Percentiles rank a stretch among this genome's conserved stretches.
Conservation (phyloP, 1,140 invertebrate species). For the Ditylenchus dipsaci region DNA sequence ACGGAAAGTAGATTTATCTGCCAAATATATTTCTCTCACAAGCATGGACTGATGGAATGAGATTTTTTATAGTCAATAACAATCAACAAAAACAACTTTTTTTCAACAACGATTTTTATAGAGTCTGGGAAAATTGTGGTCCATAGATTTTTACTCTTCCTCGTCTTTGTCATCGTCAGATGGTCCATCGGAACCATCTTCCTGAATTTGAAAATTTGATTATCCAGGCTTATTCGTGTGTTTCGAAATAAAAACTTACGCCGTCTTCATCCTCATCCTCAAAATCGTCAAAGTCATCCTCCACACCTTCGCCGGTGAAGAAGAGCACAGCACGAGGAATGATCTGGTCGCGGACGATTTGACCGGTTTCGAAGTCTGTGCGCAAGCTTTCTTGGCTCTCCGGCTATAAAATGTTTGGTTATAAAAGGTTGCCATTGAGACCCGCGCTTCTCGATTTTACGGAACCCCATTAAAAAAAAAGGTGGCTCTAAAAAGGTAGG, state of each 20-base stretch:
- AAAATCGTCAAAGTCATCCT: slow-evolving; percentile 48
- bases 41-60: neutral
- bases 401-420: slow-evolving; percentile 16
- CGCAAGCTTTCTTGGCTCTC: slow-evolving; percentile 53
- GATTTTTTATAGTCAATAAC: slow-evolving; percentile 8
- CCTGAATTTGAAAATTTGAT: neutral
- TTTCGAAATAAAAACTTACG: slow-evolving; percentile 5
- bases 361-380: slow-evolving; percentile 64
- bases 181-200: slow-evolving; percentile 25
- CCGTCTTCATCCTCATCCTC: slow-evolving; percentile 36
- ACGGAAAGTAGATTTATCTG: no score
- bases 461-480: slow-evolving; percentile 2
- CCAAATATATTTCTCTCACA: no score
- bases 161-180: slow-evolving; percentile 8
- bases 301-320: slow-evolving; percentile 60
- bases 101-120: neutral
- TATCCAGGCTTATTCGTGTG: neutral
- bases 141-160: slow-evolving; percentile 23
- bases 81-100: slow-evolving; percentile 9
- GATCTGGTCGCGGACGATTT: slow-evolving; percentile 60
- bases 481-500: neutral
- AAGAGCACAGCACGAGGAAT: slow-evolving; percentile 62
- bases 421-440: no score
- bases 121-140: neutral
- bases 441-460: no score